Base-by-base conservation (phyloP, 37 sponge, comb jelly and placozoan species). In the Agelas oroides region DNA sequence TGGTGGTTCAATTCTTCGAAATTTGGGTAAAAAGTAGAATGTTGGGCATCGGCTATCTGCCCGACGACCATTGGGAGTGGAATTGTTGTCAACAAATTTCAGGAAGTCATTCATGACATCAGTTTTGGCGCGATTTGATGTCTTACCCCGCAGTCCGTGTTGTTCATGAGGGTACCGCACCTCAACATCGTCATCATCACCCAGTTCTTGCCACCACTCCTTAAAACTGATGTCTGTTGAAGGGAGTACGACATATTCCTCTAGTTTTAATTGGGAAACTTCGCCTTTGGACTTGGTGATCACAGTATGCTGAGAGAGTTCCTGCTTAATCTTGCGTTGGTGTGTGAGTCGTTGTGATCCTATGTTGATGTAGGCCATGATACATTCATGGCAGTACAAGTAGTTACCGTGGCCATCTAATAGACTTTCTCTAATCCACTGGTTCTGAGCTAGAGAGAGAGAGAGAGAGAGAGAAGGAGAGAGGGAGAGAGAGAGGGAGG, bases 331-430 rank as follows among this genome's bases (percentile, higher is more conserved):
- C 35, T 72, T 76, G 36, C 76, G 20, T 31, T 76, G 76, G 36
- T 25, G 31, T 58, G 59, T 33, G 1, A 76, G 35, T 34, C 76
- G 59, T 35, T 76, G 76, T 31, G 36, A 56, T 25, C 76, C 59
- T 20, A 76, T 35, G 6, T 58, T 35, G 5, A 76, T 59, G 60
- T 59, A 59, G 1, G 61, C 59, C 14, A 58, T 1, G 27, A 79
- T 79, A 58, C 80, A 79, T 53, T 39, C 53, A 17, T 65, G 67
- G 14, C 80, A 79, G 53, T 65, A 79, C 31, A 67, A 5, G 40
- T 79, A 79, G 80, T 79, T 79, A 13, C 80, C 80, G 16, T 67
- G 67, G 20, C 28, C 80, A 79, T 79, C 80, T 1, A 79, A 53
- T 6, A 65, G 68, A 52, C 53, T 65, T 24, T 46, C 67, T 46